Base-by-base conservation (phyloP, 2,113 vertebrate species). In the Caretta caretta region DNA sequence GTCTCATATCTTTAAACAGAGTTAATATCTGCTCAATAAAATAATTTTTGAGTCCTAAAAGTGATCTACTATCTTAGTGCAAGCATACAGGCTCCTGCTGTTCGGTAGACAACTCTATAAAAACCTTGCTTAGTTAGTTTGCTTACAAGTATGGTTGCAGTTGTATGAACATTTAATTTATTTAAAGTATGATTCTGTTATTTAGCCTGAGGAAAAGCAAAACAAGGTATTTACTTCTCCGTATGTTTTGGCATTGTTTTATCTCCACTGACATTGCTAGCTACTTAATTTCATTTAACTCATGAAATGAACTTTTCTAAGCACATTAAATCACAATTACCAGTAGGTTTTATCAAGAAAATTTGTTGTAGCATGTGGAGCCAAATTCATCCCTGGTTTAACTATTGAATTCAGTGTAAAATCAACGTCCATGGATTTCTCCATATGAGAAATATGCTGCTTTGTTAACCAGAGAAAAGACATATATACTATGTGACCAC, bases 391-490 rank as follows among this genome's bases (percentile, higher is more conserved):
- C 50, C 80, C 87, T 80, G 3, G 2, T 94, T 87, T 25, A 94
- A 59, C 31, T 83, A 90, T 46, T 83, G 57, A 65, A 22, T 90
- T 89, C 86, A 86, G 82, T 89, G 92, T 93, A 94, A 94, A 95
- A 92, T 79, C 11, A 88, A 5, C 17, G 92, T 91, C 75, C 85
- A 46, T 87, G 86, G 82, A 92, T 86, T 78, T 49, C 29, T 88
- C 57, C 56, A 82, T 76, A 29, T 92, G 65, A 88, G 88, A 93
- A 89, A 94, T 90, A 76, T 2, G 84, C 8, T 72, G 29, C 62
- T 90, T 87, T 35, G 12, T 86, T 95, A 96, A 96, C 80, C 78
- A 92, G 56, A 88, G 14, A 14, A 93, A 87, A 81, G 1, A 10
- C 72, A 86, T 12, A 13, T 84, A 81, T 87, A 51, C 1, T 0